phyloP scores from a whole-genome alignment of 1,140 invertebrate species.

The Metaphire vulgaris region DNA sequence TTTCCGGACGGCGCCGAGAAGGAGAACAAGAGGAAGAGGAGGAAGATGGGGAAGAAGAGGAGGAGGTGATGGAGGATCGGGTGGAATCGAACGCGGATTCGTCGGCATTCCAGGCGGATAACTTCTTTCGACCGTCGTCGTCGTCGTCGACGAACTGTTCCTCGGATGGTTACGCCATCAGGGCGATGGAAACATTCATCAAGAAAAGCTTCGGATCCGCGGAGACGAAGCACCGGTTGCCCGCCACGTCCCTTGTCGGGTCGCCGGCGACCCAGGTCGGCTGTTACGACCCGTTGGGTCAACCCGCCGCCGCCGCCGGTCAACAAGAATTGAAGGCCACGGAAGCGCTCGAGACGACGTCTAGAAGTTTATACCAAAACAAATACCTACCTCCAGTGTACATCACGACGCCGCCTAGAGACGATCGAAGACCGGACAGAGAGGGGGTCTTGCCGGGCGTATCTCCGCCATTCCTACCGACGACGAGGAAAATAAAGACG shows the following conservation, averaged over 20 bases:
- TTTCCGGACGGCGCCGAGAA: no score
- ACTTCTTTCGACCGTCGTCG: background rate
- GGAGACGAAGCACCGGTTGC: background rate
- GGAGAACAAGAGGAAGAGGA: no score
- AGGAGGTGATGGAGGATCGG: background rate
- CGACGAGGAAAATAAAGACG: background rate
- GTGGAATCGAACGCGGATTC: no score
- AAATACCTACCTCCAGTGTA: slow-evolving; percentile 26
- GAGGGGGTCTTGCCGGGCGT: background rate
- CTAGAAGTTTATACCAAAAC: slow-evolving; percentile 16
- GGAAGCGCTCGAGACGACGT: background rate
- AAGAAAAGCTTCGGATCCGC: slow-evolving; percentile 78
- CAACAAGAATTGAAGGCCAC: background rate
- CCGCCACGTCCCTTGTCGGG: background rate
- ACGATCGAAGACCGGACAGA: background rate
- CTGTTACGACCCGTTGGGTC: background rate
- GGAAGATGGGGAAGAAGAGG: no score
- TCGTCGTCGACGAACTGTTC: background rate
- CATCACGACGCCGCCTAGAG: background rate
- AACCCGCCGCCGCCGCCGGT: background rate
- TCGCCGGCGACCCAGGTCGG: background rate
- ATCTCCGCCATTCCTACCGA: background rate
- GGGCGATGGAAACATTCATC: slow-evolving; percentile 91
- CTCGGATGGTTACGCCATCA: slow-evolving; percentile 72
- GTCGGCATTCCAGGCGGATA: background rate